Percentiles rank a stretch among this genome's conserved stretches.
Conservation (phyloP, 2,888 invertebrate species). For the Exephanes ischioxanthus region DNA sequence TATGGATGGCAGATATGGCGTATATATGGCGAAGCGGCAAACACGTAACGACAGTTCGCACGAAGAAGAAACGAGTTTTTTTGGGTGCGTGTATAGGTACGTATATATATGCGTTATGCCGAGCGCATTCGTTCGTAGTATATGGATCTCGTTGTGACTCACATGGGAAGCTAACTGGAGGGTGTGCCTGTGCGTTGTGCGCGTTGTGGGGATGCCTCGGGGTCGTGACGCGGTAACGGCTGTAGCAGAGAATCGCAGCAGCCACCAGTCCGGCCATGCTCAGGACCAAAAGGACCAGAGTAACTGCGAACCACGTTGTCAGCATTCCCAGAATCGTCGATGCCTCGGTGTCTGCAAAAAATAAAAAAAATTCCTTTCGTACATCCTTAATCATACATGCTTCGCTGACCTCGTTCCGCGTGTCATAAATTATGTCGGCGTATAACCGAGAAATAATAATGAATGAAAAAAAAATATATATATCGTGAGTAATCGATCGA, state of each 20-base stretch:
- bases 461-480: neutral
- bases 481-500: constrained; percentile 25
- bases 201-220: constrained; percentile 83
- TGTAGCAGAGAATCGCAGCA: constrained; percentile 91
- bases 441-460: neutral
- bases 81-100: constrained; percentile 18
- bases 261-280: constrained; percentile 90
- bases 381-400: neutral
- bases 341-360: constrained; percentile 87
- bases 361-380: constrained; percentile 16
- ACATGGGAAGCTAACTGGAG: constrained; percentile 84
- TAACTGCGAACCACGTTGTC: constrained; percentile 91
- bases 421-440: constrained; percentile 13
- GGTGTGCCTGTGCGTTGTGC: constrained; percentile 82
- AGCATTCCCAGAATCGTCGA: constrained; percentile 90
- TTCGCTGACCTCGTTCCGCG: neutral
- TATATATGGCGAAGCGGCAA: constrained; percentile 1
- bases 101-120: neutral
- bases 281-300: constrained; percentile 90
- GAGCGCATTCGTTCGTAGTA: constrained; percentile 34
- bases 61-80: constrained; percentile 20
- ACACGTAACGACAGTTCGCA: neutral
- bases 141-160: constrained; percentile 75
- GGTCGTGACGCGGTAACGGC: constrained; percentile 88
- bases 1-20: constrained; percentile 37